Evolutionary conservation across 2,797 vertebrate species (phyloP).

Genomic region (Melanotaenia boesemani): DNA sequence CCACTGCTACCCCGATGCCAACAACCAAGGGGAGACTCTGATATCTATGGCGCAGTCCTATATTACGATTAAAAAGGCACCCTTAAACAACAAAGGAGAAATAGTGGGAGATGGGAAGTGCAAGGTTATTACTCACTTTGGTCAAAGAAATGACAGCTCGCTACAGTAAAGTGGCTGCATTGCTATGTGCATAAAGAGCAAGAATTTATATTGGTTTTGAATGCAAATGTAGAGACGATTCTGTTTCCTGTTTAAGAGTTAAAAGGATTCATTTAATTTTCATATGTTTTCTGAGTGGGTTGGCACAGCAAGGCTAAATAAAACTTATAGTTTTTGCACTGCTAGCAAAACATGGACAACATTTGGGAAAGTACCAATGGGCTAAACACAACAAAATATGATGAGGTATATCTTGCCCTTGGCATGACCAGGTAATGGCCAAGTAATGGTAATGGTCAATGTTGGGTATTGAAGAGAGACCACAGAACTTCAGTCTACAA

Average conservation of each 20-base stretch:
- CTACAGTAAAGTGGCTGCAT: constrained; percentile 1
- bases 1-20: no score
- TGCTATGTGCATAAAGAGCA: constrained; percentile 7
- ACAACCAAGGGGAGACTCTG: no score
- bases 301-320: no score
- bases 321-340: no score
- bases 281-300: not conserved
- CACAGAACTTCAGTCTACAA: no score
- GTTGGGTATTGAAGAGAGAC: no score
- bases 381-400: no score
- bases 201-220: constrained; percentile 12
- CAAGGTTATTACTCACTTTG: constrained; percentile 18
- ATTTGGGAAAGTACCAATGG: no score
- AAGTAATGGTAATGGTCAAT: no score
- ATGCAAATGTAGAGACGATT: not conserved
- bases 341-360: no score
- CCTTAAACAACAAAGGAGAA: constrained; percentile 19
- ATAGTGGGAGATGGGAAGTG: constrained; percentile 16
- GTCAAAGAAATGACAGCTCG: not conserved
- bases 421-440: no score
- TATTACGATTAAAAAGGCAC: constrained; percentile 14
- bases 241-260: not conserved
- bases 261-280: not conserved
- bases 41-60: not conserved
- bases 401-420: no score